Evolutionary conservation across 2,888 invertebrate genomes (phyloP).

Genomic region (Eumerus sabulonum): DNA sequence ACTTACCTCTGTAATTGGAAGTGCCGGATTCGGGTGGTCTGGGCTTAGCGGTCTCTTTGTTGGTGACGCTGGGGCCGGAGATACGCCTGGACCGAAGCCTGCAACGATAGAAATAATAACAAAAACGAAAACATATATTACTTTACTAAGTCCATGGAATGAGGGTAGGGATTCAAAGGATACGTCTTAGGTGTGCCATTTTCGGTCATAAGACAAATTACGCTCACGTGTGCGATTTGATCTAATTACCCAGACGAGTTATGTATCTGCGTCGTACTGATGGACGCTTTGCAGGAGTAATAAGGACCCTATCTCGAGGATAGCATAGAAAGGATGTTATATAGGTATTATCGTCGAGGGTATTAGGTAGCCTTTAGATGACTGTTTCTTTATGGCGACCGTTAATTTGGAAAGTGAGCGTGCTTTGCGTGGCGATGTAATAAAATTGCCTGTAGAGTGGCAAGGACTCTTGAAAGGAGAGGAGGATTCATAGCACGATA

Average conservation of each 20-base stretch:
- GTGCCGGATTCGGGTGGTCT: slow-evolving; percentile 84
- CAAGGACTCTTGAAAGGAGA: no score
- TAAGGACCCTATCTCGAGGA: background rate
- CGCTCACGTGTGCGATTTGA: slow-evolving; percentile 25
- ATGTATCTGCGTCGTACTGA: slow-evolving; percentile 1
- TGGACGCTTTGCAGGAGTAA: slow-evolving; percentile 16
- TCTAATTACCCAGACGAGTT: slow-evolving; percentile 27
- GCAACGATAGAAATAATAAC: slow-evolving; percentile 47
- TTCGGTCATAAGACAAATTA: slow-evolving; percentile 3
- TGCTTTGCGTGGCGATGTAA: slow-evolving; percentile 5
- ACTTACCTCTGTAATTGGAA: slow-evolving; percentile 83
- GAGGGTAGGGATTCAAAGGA: slow-evolving; percentile 19
- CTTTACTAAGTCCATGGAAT: slow-evolving; percentile 11
- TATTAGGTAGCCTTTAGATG: slow-evolving; percentile 2
- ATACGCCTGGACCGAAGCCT: slow-evolving; percentile 81
- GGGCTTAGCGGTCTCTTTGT: slow-evolving; percentile 82
- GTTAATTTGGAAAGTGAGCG: slow-evolving; percentile 19
- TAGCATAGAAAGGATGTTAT: background rate
- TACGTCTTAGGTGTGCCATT: no score
- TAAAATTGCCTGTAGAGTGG: slow-evolving; percentile 27
- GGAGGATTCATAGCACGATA: slow-evolving; percentile 1
- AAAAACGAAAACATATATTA: slow-evolving; percentile 8
- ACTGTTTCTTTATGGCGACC: slow-evolving; percentile 21
- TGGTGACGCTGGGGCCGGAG: slow-evolving; percentile 80
- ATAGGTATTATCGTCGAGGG: slow-evolving; percentile 25